phyloP scores from a whole-genome alignment of 2,888 invertebrate genomes.

The Petrolisthes cinctipes region DNA sequence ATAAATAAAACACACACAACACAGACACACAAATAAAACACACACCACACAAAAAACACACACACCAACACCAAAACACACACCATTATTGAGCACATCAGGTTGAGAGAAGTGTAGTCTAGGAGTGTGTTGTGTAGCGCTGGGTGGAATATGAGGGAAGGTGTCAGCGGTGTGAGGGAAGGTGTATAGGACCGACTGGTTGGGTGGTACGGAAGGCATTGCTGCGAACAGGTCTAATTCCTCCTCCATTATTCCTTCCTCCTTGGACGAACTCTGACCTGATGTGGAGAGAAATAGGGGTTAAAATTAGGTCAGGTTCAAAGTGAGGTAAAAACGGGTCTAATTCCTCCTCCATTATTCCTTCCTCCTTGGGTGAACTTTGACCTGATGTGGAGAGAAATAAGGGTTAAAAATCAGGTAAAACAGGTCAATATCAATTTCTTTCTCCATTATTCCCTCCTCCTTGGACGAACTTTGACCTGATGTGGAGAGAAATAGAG shows the following conservation, averaged over 20 bases:
- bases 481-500: too few species aligned
- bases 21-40: too few species aligned
- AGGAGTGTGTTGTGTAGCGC: too few species aligned
- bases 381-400: conserved; percentile 49
- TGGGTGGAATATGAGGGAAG: too few species aligned
- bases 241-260: conserved; percentile 59
- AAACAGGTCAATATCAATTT: too few species aligned
- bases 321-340: too few species aligned
- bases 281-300: conserved; percentile 38
- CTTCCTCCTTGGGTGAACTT: conserved; percentile 48
- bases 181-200: conserved; percentile 53
- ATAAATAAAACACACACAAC: too few species aligned
- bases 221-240: conserved; percentile 46
- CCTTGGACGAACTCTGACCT: conserved; percentile 56
- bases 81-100: conserved; percentile 56
- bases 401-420: too few species aligned
- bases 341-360: conserved; percentile 61
- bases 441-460: conserved; percentile 59
- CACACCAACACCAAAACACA: neutral
- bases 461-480: conserved; percentile 57
- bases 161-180: conserved; percentile 48
- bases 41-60: too few species aligned
- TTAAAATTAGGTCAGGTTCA: too few species aligned
- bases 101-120: conserved; percentile 62
- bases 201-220: conserved; percentile 53